Conservation (phyloP, 2,113 vertebrate species). For the Gopherus flavomarginatus region DNA sequence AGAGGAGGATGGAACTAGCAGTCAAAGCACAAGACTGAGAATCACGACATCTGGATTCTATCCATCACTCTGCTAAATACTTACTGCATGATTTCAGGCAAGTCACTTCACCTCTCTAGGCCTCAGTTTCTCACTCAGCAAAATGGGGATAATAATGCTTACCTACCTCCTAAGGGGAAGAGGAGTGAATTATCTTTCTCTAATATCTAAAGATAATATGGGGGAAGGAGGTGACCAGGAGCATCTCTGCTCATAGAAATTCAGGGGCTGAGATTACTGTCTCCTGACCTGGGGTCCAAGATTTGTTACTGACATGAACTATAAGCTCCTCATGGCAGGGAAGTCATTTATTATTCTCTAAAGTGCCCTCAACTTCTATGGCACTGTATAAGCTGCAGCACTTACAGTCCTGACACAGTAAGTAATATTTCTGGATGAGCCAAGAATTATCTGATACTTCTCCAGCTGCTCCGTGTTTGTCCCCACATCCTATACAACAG, state of each 20-base stretch:
- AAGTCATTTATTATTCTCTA: accelerated
- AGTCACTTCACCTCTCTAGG: background rate
- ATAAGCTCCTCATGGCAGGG: background rate
- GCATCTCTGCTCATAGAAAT: background rate
- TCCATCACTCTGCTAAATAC: background rate
- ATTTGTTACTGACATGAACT: background rate
- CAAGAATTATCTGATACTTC: background rate
- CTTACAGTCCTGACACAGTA: too few species aligned
- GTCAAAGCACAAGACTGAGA: background rate
- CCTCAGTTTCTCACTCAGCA: background rate
- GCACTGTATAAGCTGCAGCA: background rate
- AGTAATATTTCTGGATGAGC: background rate
- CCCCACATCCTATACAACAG: background rate
- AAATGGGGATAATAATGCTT: background rate
- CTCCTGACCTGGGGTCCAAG: background rate
- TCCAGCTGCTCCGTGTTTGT: background rate
- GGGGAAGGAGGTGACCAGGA: background rate
- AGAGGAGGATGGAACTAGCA: background rate
- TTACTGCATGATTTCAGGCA: background rate
- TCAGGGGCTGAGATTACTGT: background rate
- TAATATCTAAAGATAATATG: background rate
- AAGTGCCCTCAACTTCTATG: accelerated
- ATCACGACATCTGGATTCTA: background rate
- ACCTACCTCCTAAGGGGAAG: background rate
- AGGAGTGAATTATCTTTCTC: background rate